phyloP scores from a whole-genome alignment of 2,797 vertebrate genomes.

The Coracias cyanogaster region DNA sequence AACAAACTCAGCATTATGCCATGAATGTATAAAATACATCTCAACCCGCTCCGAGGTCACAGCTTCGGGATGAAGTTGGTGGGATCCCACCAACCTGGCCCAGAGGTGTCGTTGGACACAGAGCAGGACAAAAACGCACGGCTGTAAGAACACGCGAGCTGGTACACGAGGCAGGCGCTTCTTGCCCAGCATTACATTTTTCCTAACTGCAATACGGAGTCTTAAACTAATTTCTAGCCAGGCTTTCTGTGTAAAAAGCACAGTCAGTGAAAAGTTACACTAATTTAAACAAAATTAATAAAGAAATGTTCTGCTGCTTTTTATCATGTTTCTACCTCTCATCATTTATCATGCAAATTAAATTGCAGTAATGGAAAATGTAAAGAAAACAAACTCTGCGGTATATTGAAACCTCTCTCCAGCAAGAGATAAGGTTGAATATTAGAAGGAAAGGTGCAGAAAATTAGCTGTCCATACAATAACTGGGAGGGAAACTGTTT shows the following conservation, averaged over 20 bases:
- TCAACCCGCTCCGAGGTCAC: neutral
- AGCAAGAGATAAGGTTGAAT: slow-evolving; percentile 84
- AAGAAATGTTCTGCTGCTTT: slow-evolving; percentile 79
- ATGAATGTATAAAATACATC: neutral
- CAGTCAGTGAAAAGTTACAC: slow-evolving; percentile 72
- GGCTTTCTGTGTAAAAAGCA: slow-evolving; percentile 41
- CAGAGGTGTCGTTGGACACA: neutral
- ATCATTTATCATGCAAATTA: slow-evolving; percentile 87
- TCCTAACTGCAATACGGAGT: neutral
- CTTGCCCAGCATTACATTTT: neutral
- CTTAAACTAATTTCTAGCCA: slow-evolving; percentile 43
- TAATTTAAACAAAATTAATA: slow-evolving; percentile 84
- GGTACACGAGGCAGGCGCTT: neutral
- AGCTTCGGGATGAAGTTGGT: neutral
- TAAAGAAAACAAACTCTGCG: slow-evolving; percentile 86
- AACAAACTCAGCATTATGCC: neutral
- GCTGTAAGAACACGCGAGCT: neutral
- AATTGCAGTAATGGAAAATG: slow-evolving; percentile 83
- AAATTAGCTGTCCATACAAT: slow-evolving; percentile 88
- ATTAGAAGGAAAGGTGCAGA: slow-evolving; percentile 84
- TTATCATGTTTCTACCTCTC: slow-evolving; percentile 78
- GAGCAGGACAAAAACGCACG: neutral
- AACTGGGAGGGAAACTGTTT: slow-evolving; percentile 85
- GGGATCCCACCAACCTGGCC: neutral
- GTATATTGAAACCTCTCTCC: slow-evolving; percentile 82